phyloP scores from a whole-genome alignment of 2,888 invertebrate genomes.

The Zygothrica quintamaculata region DNA sequence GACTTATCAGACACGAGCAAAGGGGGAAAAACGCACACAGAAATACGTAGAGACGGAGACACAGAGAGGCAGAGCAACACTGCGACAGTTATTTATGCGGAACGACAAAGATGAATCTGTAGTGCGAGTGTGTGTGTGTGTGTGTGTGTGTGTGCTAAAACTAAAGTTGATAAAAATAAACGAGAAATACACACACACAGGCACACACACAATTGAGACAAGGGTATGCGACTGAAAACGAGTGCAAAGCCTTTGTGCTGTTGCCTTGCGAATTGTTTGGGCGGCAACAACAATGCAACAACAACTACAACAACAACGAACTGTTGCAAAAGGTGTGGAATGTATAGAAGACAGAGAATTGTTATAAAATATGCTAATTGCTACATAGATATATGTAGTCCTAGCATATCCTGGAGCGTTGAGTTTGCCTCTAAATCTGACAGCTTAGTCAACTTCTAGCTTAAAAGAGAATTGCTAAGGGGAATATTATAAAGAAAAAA shows the following conservation, averaged over 20 bases:
- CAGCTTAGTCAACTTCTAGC: slow-evolving; percentile 53
- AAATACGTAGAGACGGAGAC: not conserved
- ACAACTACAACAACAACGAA: slow-evolving; percentile 13
- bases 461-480: no score
- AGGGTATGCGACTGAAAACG: not conserved
- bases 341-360: slow-evolving; percentile 79
- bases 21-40: slow-evolving; percentile 14
- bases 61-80: slow-evolving; percentile 6
- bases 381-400: slow-evolving; percentile 46
- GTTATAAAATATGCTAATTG: slow-evolving; percentile 79
- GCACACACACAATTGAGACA: slow-evolving; percentile 14
- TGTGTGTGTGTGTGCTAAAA: slow-evolving; percentile 41
- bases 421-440: slow-evolving; percentile 17
- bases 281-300: slow-evolving; percentile 54
- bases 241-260: slow-evolving; percentile 60
- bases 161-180: slow-evolving; percentile 76
- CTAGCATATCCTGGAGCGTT: slow-evolving; percentile 4
- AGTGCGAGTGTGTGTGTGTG: slow-evolving; percentile 15
- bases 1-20: slow-evolving; percentile 5
- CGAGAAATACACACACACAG: slow-evolving; percentile 46
- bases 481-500: no score
- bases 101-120: slow-evolving; percentile 75
- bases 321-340: slow-evolving; percentile 67
- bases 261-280: slow-evolving; percentile 72
- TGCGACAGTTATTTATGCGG: slow-evolving; percentile 78